These are phyloP conservation scores for Lepus oiostolus DNA, from an alignment of 2,797 vertebrate species.

Conservation along the genomic window DNA sequence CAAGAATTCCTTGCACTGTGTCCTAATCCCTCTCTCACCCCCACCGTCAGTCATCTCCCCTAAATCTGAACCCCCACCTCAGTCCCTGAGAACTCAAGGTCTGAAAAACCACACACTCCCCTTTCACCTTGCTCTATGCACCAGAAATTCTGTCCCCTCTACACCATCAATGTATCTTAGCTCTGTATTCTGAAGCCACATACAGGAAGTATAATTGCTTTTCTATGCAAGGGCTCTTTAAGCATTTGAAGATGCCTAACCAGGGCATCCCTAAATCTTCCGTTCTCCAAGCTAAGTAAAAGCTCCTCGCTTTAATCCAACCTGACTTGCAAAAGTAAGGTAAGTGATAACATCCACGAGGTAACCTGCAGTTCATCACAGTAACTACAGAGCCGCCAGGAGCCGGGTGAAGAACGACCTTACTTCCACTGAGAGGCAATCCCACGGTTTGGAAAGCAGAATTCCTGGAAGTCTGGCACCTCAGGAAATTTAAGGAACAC, in stretches of 20 bases:
- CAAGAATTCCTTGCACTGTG: neutral
- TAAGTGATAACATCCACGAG: neutral
- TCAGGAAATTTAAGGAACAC: neutral
- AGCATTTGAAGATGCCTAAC: neutral
- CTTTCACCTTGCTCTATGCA: neutral
- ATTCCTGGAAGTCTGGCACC: slow-evolving; percentile 53
- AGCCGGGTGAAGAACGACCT: neutral
- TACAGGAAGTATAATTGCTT: neutral
- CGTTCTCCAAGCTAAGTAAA: neutral
- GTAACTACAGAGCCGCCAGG: neutral
- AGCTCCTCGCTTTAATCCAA: neutral
- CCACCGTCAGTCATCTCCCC: neutral
- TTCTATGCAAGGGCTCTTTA: neutral
- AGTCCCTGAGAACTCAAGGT: neutral
- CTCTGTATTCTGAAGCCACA: neutral
- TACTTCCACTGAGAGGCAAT: neutral
- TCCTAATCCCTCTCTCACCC: neutral
- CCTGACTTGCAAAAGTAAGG: neutral
- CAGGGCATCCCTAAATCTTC: neutral
- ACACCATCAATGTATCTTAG: neutral
- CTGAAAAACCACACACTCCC: neutral
- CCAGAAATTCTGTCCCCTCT: no score
- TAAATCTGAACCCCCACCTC: neutral
- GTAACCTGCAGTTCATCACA: neutral
- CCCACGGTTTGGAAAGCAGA: neutral